These are phyloP conservation scores for Drosophila arawakana DNA, from an alignment of 1,140 invertebrate genomes.

Conservation along the genomic window DNA sequence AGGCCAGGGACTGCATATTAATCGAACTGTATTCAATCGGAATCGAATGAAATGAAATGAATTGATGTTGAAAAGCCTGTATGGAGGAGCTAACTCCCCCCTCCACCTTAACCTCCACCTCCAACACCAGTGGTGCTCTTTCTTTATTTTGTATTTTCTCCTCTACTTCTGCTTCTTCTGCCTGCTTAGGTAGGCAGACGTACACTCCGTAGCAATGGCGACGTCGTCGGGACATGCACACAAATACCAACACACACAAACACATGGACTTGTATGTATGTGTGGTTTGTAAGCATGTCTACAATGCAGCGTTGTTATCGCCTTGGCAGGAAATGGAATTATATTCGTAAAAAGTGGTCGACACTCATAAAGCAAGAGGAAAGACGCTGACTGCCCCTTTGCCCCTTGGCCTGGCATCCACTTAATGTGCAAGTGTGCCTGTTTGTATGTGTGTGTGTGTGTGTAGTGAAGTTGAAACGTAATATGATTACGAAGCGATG, in stretches of 20 bases:
- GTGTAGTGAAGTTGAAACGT: slow-evolving; percentile 41
- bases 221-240: slow-evolving; percentile 12
- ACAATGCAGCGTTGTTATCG: slow-evolving; percentile 68
- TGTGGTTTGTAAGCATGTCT: slow-evolving; percentile 18
- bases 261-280: slow-evolving; percentile 8
- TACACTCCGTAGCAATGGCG: slow-evolving; percentile 3
- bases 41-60: slow-evolving; percentile 71
- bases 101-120: neutral
- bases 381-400: slow-evolving; percentile 1
- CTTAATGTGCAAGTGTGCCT: slow-evolving; percentile 6
- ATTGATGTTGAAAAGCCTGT: slow-evolving; percentile 52
- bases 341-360: slow-evolving; percentile 72
- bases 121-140: neutral
- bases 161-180: slow-evolving; percentile 23
- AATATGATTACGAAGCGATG: slow-evolving; percentile 55
- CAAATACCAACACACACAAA: slow-evolving; percentile 22
- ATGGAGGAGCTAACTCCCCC: slow-evolving; percentile 28
- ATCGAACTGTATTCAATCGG: slow-evolving; percentile 69
- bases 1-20: slow-evolving; percentile 68
- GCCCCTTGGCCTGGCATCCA: slow-evolving; percentile 19
- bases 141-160: neutral
- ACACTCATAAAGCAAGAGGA: slow-evolving; percentile 3
- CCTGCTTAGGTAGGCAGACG: slow-evolving; percentile 46
- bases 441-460: slow-evolving; percentile 10
- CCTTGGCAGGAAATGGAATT: slow-evolving; percentile 81